A percentile compares a stretch with the other conserved stretches of the same genome.
These are phyloP conservation scores for Enteromius argenteus DNA, from an alignment of 2,797 vertebrate species.

Conservation along the genomic window DNA sequence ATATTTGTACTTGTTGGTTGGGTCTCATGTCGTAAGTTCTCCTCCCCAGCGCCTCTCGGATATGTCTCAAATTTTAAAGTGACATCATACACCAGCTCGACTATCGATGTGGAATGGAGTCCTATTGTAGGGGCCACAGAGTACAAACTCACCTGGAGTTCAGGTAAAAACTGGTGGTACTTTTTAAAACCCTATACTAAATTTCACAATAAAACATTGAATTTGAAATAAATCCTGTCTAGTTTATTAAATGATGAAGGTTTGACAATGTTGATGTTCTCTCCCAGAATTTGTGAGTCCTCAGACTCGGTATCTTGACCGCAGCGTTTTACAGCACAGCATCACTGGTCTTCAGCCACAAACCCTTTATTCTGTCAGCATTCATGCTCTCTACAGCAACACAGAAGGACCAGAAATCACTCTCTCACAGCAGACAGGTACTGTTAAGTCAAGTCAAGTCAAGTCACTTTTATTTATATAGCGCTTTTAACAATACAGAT, in stretches of 20 bases:
- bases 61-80: conserved; percentile 90
- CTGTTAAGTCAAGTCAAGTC: too few species aligned
- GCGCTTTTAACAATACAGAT: too few species aligned
- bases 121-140: conserved; percentile 85
- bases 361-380: conserved; percentile 79
- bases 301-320: conserved; percentile 80
- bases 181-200: background rate
- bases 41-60: conserved; percentile 80
- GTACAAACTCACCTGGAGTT: conserved; percentile 87
- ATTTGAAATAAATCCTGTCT: background rate
- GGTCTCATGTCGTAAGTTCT: background rate
- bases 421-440: conserved; percentile 87
- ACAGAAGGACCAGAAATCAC: conserved; percentile 85
- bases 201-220: background rate
- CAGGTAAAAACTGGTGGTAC: conserved; percentile 65
- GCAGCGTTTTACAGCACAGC: conserved; percentile 71
- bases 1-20: background rate
- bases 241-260: background rate
- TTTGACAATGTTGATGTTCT: background rate
- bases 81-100: conserved; percentile 80
- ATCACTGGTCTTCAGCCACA: conserved; percentile 77
- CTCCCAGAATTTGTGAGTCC: conserved; percentile 67
- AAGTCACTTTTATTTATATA: too few species aligned
- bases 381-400: conserved; percentile 82
- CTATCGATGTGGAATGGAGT: conserved; percentile 86